These are phyloP conservation scores for Phanerotoma sp. DNA, from an alignment of 2,888 invertebrate genomes.

Conservation along the genomic window DNA sequence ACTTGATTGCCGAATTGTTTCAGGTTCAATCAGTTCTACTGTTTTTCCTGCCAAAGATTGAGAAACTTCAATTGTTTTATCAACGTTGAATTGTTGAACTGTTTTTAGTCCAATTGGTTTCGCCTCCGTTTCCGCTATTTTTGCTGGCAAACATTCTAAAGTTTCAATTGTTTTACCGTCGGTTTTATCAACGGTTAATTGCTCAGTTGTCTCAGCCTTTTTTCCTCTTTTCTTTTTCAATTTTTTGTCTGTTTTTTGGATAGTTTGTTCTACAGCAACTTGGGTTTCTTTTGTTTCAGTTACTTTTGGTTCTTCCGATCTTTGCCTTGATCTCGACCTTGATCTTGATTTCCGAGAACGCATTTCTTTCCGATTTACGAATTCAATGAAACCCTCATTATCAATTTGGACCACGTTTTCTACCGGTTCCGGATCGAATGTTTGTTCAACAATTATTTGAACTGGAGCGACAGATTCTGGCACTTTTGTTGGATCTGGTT, in stretches of 20 bases:
- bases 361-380: conserved; percentile 57
- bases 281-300: conserved; percentile 10
- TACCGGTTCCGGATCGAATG: conserved; percentile 43
- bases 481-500: too few relatives aligned
- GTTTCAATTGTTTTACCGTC: conserved; percentile 9
- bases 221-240: conserved; percentile 17
- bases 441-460: conserved; percentile 46
- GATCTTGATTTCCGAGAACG: conserved; percentile 54
- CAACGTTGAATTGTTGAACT: too few relatives aligned
- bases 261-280: conserved; percentile 3
- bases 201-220: too few relatives aligned
- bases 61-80: too few relatives aligned
- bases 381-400: conserved; percentile 59
- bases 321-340: conserved; percentile 39
- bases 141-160: not conserved
- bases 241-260: too few relatives aligned
- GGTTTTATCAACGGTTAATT: too few relatives aligned
- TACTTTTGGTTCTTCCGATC: not conserved
- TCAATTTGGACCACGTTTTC: conserved; percentile 50
- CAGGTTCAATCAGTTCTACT: too few relatives aligned
- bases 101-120: too few relatives aligned
- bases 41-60: too few relatives aligned
- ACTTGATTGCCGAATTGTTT: too few relatives aligned
- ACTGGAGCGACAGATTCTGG: too few relatives aligned
- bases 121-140: not conserved